Conservation (phyloP, 1,140 invertebrate species). For the Paralvinella palmiformis region DNA sequence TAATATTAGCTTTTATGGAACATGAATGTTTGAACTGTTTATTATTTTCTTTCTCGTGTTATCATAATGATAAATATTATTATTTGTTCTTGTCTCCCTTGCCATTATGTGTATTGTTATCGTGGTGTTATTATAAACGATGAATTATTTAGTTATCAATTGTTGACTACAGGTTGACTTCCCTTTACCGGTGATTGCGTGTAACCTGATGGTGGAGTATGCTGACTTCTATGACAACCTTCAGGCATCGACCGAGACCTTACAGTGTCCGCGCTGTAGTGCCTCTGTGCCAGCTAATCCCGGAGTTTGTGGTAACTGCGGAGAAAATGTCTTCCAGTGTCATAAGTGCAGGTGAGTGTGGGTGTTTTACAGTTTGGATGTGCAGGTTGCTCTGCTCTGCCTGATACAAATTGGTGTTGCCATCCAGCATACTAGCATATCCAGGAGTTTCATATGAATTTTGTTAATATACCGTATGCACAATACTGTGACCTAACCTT, state of each 20-base stretch:
- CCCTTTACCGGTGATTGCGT: slow-evolving; percentile 90
- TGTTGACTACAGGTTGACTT: slow-evolving; percentile 51
- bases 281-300: slow-evolving; percentile 92
- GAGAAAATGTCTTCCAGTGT: slow-evolving; percentile 98
- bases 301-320: slow-evolving; percentile 94
- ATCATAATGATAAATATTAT: no score
- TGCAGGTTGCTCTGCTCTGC: no score
- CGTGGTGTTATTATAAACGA: slow-evolving; percentile 52
- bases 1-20: not conserved
- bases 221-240: slow-evolving; percentile 92
- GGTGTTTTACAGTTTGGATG: no score
- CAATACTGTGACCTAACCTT: no score
- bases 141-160: slow-evolving; percentile 41
- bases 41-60: no score
- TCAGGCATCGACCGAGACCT: slow-evolving; percentile 66
- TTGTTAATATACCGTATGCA: no score
- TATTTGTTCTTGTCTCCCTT: no score
- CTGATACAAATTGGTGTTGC: no score
- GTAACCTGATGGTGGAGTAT: slow-evolving; percentile 99
- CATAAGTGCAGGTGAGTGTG: slow-evolving; percentile 85
- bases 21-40: no score
- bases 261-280: slow-evolving; percentile 93
- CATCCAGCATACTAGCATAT: no score
- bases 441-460: no score
- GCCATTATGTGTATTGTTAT: no score